A percentile compares a stretch with the other conserved stretches of the same genome.
phyloP scores from a whole-genome alignment of 37 sponge, comb jelly and placozoan genomes.

The Chondrilla cf. caribensis region DNA sequence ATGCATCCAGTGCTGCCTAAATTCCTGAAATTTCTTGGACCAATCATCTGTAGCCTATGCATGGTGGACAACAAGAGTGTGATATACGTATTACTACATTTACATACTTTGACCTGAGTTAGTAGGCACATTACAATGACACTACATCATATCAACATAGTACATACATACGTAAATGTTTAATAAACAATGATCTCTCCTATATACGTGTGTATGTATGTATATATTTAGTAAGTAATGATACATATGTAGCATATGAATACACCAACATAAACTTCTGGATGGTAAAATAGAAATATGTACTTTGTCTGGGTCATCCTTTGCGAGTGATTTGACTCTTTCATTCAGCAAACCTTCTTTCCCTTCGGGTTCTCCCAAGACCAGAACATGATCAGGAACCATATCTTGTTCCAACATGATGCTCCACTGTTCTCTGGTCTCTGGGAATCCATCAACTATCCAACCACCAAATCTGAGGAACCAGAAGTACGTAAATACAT shows the following conservation, averaged over 20 bases:
- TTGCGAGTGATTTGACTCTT: background rate
- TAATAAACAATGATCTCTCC: no score
- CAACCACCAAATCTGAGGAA: slow-evolving; percentile 81
- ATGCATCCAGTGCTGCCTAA: slow-evolving; percentile 48
- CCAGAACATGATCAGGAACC: slow-evolving; percentile 85
- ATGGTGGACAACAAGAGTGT: background rate
- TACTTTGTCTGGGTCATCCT: background rate
- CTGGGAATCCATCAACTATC: slow-evolving; percentile 95
- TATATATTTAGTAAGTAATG: no score
- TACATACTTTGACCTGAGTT: background rate
- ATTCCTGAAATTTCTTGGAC: slow-evolving; percentile 43
- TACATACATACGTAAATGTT: background rate
- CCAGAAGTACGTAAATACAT: slow-evolving; percentile 22
- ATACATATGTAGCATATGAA: no score
- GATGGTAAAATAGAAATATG: no score
- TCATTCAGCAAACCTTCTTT: slow-evolving; percentile 34
- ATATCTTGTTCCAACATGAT: slow-evolving; percentile 77
- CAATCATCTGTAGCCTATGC: slow-evolving; percentile 41
- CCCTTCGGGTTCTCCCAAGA: slow-evolving; percentile 54
- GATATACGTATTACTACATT: background rate
- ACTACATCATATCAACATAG: background rate
- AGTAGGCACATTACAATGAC: background rate
- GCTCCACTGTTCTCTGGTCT: slow-evolving; percentile 88
- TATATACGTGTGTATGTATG: no score
- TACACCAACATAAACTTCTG: no score